These are phyloP conservation scores for Brachyhypopomus gauderio DNA, from an alignment of 2,113 vertebrate genomes.

Conservation along the genomic window DNA sequence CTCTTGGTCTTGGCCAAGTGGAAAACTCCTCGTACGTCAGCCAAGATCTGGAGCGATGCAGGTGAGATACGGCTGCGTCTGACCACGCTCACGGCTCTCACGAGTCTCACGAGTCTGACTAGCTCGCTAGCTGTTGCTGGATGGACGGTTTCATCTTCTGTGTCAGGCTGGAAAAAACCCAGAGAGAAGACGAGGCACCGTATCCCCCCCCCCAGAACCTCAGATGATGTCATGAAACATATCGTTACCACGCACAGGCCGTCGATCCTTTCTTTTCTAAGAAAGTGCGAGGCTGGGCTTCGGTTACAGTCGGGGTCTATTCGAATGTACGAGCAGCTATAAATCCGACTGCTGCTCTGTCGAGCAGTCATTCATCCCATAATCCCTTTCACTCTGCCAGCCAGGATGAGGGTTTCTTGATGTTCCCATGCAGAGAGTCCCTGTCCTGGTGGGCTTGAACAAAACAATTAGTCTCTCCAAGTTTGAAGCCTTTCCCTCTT, in stretches of 20 bases:
- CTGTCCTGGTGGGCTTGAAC: slow-evolving; percentile 53
- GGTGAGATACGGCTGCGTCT: neutral
- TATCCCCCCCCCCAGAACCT: neutral
- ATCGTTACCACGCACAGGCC: neutral
- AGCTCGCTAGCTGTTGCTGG: neutral
- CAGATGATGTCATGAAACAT: slow-evolving; percentile 31
- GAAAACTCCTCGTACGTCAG: slow-evolving; percentile 18
- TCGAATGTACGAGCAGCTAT: slow-evolving; percentile 68
- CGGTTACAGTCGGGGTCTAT: slow-evolving; percentile 26
- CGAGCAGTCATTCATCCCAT: slow-evolving; percentile 64
- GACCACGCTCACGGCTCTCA: neutral
- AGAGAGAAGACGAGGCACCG: neutral
- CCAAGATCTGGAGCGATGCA: neutral
- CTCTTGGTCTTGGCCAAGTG: neutral
- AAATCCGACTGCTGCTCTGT: slow-evolving; percentile 55
- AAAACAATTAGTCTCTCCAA: slow-evolving; percentile 59
- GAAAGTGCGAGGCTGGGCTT: too few relatives aligned
- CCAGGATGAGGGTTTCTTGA: neutral
- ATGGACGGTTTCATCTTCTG: slow-evolving; percentile 20
- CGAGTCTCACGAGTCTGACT: too few relatives aligned
- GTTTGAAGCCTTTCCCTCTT: neutral
- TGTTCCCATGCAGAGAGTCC: slow-evolving; percentile 64
- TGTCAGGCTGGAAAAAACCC: slow-evolving; percentile 6
- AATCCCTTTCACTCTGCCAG: slow-evolving; percentile 61
- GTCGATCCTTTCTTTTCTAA: neutral